These are phyloP conservation scores for Electrona antarctica DNA, from an alignment of 2,113 vertebrate genomes.

Conservation along the genomic window DNA sequence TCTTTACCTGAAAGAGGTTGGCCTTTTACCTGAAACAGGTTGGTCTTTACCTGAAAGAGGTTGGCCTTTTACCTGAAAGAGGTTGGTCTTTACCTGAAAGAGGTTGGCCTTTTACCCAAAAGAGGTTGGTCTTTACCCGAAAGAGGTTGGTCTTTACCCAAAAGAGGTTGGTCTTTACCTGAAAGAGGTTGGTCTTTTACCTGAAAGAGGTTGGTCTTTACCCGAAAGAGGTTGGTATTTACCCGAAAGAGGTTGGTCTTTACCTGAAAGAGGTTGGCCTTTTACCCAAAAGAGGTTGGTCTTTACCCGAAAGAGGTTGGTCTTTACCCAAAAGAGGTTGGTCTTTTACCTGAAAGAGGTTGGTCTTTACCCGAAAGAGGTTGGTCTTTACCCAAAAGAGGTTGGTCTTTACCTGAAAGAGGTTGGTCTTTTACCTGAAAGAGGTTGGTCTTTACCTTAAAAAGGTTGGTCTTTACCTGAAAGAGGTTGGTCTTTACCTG, in stretches of 20 bases:
- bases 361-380: conserved; percentile 84
- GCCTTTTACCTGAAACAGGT: conserved; percentile 68
- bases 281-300: conserved; percentile 37
- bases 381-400: conserved; percentile 75
- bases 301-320: conserved; percentile 87
- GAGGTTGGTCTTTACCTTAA: conserved; percentile 76
- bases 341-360: no score
- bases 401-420: conserved; percentile 83
- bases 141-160: conserved; percentile 87
- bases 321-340: no score
- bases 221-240: conserved; percentile 92
- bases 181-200: conserved; percentile 89
- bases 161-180: conserved; percentile 63
- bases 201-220: conserved; percentile 9
- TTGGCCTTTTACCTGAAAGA: conserved; percentile 76
- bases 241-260: no score
- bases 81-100: conserved; percentile 80
- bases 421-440: conserved; percentile 78
- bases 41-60: conserved; percentile 84
- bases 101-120: conserved; percentile 82
- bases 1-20: conserved; percentile 87
- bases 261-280: conserved; percentile 90
- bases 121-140: conserved; percentile 69
- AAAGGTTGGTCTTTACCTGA: conserved; percentile 84
- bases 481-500: conserved; percentile 68